These are phyloP conservation scores for Gymnodraco acuticeps DNA, from an alignment of 2,797 vertebrate species.

Conservation along the genomic window DNA sequence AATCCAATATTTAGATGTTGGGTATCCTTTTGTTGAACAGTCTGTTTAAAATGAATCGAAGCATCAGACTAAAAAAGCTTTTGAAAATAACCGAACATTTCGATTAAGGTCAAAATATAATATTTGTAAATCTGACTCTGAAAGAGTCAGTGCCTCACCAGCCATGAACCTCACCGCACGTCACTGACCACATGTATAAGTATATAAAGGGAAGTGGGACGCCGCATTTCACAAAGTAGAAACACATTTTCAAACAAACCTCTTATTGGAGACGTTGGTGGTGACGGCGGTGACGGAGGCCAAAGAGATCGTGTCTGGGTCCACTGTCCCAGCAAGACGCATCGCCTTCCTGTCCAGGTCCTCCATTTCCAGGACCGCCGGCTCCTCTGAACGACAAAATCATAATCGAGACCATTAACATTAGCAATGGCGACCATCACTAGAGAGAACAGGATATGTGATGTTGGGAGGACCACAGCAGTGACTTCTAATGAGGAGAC, in stretches of 20 bases:
- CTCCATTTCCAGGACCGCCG: constrained; percentile 92
- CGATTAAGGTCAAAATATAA: too few species aligned
- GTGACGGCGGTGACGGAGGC: constrained; percentile 96
- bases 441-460: not conserved
- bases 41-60: too few species aligned
- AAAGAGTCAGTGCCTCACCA: too few species aligned
- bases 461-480: not conserved
- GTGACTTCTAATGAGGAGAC: not conserved
- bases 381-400: constrained; percentile 85
- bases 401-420: too few species aligned
- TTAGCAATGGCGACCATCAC: not conserved
- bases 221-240: not conserved
- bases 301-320: constrained; percentile 93
- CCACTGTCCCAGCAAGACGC: constrained; percentile 84
- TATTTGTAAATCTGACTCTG: too few species aligned
- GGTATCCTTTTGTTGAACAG: too few species aligned
- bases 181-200: not conserved
- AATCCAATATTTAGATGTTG: too few species aligned
- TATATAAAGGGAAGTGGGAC: not conserved
- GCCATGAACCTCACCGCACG: too few species aligned
- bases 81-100: too few species aligned
- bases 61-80: too few species aligned
- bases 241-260: constrained; percentile 82
- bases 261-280: constrained; percentile 97
- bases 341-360: constrained; percentile 90